These are phyloP conservation scores for Drosophila nr. fundita DNA, from an alignment of 2,888 invertebrate genomes.

Conservation along the genomic window DNA sequence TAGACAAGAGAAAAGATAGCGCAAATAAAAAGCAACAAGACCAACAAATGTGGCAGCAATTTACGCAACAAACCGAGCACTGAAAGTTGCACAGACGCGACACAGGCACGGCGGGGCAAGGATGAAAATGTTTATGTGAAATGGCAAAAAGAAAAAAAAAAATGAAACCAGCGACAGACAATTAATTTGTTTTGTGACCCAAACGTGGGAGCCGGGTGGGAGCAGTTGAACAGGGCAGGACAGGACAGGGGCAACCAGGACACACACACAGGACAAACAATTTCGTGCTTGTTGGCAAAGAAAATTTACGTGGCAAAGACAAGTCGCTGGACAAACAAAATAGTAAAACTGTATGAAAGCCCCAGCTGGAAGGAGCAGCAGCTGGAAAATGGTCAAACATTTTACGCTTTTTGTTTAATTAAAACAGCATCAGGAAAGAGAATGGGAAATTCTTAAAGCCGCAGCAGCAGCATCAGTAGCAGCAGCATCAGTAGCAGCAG, in stretches of 20 bases:
- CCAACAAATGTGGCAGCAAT: slow-evolving; percentile 50
- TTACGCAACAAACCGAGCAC: slow-evolving; percentile 71
- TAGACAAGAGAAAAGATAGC: slow-evolving; percentile 30
- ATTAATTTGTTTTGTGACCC: slow-evolving; percentile 74
- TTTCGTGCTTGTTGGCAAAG: slow-evolving; percentile 79
- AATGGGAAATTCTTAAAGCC: slow-evolving; percentile 18
- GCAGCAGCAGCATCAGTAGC: slow-evolving; percentile 10
- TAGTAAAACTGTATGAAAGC: slow-evolving; percentile 7
- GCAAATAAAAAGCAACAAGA: slow-evolving; percentile 53
- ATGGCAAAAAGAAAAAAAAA: slow-evolving; percentile 31
- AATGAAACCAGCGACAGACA: slow-evolving; percentile 56
- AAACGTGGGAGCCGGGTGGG: not conserved
- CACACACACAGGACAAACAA: slow-evolving; percentile 70
- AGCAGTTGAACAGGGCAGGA: slow-evolving; percentile 8
- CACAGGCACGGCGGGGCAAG: slow-evolving; percentile 24
- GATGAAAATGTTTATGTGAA: slow-evolving; percentile 63
- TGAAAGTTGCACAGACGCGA: slow-evolving; percentile 61
- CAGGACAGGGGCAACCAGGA: slow-evolving; percentile 35
- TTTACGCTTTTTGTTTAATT: slow-evolving; percentile 80
- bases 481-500: slow-evolving; percentile 5
- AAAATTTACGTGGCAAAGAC: slow-evolving; percentile 79
- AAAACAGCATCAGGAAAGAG: slow-evolving; percentile 64
- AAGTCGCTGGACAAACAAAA: slow-evolving; percentile 57
- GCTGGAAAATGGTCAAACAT: slow-evolving; percentile 71
- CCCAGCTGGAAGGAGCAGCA: slow-evolving; percentile 7